Evolutionary conservation across 2,888 invertebrate species (phyloP), one percentile per base, ranked within the genome.

Genomic region (Epiblema foenella): DNA sequence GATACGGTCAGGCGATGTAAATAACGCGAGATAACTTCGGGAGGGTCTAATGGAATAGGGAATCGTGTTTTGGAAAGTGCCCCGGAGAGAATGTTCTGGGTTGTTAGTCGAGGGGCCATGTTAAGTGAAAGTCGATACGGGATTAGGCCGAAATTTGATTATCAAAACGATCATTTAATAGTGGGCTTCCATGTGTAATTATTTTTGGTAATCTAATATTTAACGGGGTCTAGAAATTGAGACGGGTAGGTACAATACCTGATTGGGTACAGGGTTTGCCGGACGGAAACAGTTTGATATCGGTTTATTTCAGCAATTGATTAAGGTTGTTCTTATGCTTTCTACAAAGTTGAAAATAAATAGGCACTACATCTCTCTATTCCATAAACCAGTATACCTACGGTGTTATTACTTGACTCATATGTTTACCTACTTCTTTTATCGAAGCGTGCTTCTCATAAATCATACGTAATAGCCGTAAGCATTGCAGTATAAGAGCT

Each of bases 11-110:
- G 92, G 89, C 90, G 89, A 89, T 92, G 93, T 92, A 93, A 92
- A 93, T 93, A 93, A 87, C 90, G 90, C 90, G 88, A 91, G 92
- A 91, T 92, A 90, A 92, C 90, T 91, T 89, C 84, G 88, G 86
- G 89, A 90, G 90, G 90, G 90, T 87, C 91, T 93, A 92, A 93
- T 93, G 93, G 93, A 92, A 92, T 90, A 91, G 90, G 90, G 91
- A 88, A 89, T 88, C 89, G 87, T 90, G 90, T 90, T 91, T 91
- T 87, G 85, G 90, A 90, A 90, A 91, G 90, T 90, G 90, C 88
- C 88, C 90, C 85, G 85, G 89, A 89, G 89, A 88, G 89, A 89
- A 88, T 88, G 89, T 88, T 90, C 88, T 82, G 83, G 88, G 85
- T 87, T 88, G 89, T 89, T 89, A 88, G 85, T 82, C 78, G 76